Base-by-base conservation (phyloP, 2,113 vertebrate genomes). In the Prolemur simus region DNA sequence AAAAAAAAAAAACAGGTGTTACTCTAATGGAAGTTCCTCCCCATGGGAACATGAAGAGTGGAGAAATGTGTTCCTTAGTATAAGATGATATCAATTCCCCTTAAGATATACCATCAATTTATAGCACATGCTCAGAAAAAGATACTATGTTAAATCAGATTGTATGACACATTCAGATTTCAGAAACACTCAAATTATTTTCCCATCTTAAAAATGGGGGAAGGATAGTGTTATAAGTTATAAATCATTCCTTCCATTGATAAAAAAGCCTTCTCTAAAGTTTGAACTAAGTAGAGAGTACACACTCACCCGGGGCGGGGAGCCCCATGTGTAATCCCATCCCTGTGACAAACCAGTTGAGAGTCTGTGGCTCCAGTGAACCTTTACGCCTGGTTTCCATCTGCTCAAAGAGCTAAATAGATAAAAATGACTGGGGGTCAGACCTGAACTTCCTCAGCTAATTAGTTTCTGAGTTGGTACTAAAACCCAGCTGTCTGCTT, bases 171-270 rank as follows among this genome's bases (percentile, higher is more conserved):
- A 74, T 64, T 89, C 37, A 80, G 34, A 89, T 96, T 94, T 98
- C 64, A 94, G 64, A 91, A 92, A 86, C 37, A 64, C 87, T 49
- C 78, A 77, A 60, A 73, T 78, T 25, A 39, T 66, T 91, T 94
- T 87, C 25, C 25, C 39, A 27, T 76, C 20, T 91, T 89, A 95
- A 66, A 82, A 91, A 29, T 81, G 32, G 82, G 37, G 47, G 21
- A 84, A 84, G 3, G 73, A 32, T 58, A 54, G 29, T 63, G 8
- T 82, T 85, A 3, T 25, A 68, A 71, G 64, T 84, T 95, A 89
- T 58, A 32, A 63, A 17, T 89, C 32, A 66, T 52, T 76, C 52
- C 11, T 87, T 80, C 29, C 54, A 68, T 89, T 74, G 85, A 45
- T 84, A 47, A 84, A 73, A 88, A 88, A 87, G 8, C 34, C 39